Base-by-base conservation (phyloP, 1,140 invertebrate genomes). In the Magallana gigas region DNA sequence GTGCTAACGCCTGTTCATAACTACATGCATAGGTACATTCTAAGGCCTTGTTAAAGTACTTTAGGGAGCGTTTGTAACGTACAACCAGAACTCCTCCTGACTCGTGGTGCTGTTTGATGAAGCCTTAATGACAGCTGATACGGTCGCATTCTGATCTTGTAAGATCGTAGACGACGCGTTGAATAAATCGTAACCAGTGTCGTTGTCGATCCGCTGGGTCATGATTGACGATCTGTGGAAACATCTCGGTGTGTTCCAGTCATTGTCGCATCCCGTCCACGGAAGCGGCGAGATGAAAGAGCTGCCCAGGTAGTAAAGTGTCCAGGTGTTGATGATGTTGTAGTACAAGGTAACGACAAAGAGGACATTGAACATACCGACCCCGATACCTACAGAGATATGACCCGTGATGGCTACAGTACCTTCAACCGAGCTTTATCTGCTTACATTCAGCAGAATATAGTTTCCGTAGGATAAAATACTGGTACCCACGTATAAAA, bases 291-390 rank as follows among this genome's bases (percentile, higher is more conserved):
- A 36, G 8, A 82, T 68, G 84, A 94, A 93, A 14, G 95, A 95
- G 36, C 88, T 92, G 29, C 96, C 89, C 97, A 96, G 95, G 90
- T 99, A 99, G 94, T 98, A 99, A 6, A 99, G 96, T 0, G 98
- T 98, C 98, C 98, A 99, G 12, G 98, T 97, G 84, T 99, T 98
- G 92, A 99, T 98, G 83, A 98, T 98, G 95, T 99, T 99, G 96
- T 99, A 99, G 94, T 99, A 99, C 96, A 99, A 87, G n/a, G 84
- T 89, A 11, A 85, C 83, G 56, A 93, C 90, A 56, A 87, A 87
- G 0, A 92, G 92, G 8, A 91, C 87, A 8, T 92, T 83, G 11
- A 92, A 86, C 93, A 93, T 94, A 8, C 90, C 92, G 48, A 89
- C 88, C 8, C 92, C 93, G 76, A 93, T 60, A 29, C 93, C 93